Evolutionary conservation across 2,888 invertebrate genomes (phyloP).

Genomic region (Mesopsocus fuscifrons): DNA sequence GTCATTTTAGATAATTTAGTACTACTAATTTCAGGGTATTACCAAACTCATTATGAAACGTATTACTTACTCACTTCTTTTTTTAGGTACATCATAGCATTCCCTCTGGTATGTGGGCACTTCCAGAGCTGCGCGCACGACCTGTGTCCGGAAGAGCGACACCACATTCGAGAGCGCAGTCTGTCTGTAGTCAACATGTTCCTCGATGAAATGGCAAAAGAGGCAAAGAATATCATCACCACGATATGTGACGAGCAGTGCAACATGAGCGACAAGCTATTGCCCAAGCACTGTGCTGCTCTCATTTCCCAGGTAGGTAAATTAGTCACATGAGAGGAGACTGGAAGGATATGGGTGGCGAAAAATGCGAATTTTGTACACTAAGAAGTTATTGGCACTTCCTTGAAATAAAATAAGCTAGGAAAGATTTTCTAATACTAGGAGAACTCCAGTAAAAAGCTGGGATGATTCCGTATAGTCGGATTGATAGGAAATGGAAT

Average conservation of each 20-base stretch:
- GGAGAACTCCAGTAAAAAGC: too few relatives aligned
- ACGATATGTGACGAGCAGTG: slow-evolving; percentile 98
- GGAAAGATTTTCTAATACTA: too few relatives aligned
- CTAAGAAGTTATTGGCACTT: too few relatives aligned
- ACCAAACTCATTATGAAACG: background rate
- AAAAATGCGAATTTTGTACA: too few relatives aligned
- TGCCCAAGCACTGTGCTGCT: slow-evolving; percentile 90
- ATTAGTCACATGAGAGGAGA: too few relatives aligned
- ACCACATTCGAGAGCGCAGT: slow-evolving; percentile 88
- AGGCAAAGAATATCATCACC: slow-evolving; percentile 95
- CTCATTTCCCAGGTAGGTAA: slow-evolving; percentile 48
- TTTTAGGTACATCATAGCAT: slow-evolving; percentile 84
- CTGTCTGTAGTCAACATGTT: slow-evolving; percentile 93
- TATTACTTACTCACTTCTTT: too few relatives aligned
- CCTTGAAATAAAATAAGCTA: too few relatives aligned
- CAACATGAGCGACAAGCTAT: slow-evolving; percentile 81
- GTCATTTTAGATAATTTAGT: too few relatives aligned
- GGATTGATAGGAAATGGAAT: too few relatives aligned
- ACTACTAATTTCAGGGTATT: background rate
- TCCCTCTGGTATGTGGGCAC: slow-evolving; percentile 93
- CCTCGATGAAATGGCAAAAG: slow-evolving; percentile 96
- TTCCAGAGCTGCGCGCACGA: slow-evolving; percentile 97
- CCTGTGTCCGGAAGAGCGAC: slow-evolving; percentile 94
- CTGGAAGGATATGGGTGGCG: too few relatives aligned
- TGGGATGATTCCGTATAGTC: too few relatives aligned